These are phyloP conservation scores for Pogonocherus hispidulus DNA, from an alignment of 2,888 invertebrate species.

Conservation along the genomic window DNA sequence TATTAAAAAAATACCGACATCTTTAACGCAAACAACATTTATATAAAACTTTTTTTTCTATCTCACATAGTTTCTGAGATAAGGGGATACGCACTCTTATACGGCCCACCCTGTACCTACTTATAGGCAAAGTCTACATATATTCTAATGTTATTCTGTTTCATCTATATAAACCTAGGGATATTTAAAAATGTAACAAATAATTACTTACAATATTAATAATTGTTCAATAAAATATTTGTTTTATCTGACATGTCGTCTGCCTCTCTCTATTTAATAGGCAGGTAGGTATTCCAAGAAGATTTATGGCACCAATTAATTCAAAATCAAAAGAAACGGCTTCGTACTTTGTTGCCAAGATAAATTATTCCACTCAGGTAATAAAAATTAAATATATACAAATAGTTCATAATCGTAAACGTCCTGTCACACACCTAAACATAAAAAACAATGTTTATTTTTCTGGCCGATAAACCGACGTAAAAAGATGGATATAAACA, in stretches of 20 bases:
- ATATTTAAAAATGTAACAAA: not conserved
- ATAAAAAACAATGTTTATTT: conserved; percentile 21
- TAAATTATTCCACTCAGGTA: conserved; percentile 11
- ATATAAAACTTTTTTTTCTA: too few species aligned
- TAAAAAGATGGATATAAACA: not conserved
- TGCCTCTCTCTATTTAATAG: too few species aligned
- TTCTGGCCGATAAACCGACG: not conserved
- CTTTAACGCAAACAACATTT: too few species aligned
- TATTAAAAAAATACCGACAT: too few species aligned
- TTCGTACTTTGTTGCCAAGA: conserved; percentile 2
- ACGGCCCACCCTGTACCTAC: too few species aligned
- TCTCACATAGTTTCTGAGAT: too few species aligned
- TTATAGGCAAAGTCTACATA: too few species aligned
- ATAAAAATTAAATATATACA: conserved; percentile 23
- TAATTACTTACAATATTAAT: not conserved
- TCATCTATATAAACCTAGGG: too few species aligned
- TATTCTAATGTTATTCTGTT: too few species aligned
- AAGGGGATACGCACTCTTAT: too few species aligned
- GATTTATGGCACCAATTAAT: conserved; percentile 3
- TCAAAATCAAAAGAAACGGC: not conserved
- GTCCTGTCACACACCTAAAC: conserved; percentile 1
- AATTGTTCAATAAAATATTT: not conserved
- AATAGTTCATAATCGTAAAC: conserved; percentile 11
- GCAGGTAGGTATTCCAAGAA: not conserved
- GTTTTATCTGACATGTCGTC: not conserved